Base-by-base conservation (phyloP, 2,113 vertebrate species). In the Eretmochelys imbricata region DNA sequence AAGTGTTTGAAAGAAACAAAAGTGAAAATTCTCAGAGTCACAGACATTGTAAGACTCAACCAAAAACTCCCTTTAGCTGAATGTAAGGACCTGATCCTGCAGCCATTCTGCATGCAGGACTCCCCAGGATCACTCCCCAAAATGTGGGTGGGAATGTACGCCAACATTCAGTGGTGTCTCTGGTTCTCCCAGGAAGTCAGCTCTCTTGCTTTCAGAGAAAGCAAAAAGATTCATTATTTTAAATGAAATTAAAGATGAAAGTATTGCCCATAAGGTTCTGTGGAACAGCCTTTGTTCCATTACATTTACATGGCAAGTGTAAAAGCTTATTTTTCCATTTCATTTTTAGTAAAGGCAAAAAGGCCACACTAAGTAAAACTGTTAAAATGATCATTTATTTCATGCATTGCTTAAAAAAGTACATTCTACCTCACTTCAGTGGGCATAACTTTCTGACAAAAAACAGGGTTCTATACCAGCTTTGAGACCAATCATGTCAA, bases 401-500 rank as follows among this genome's bases (percentile, higher is more conserved):
- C 92, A 78, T 69, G 92, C 13, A 42, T 1, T 31, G 35, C 48
- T n/a, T 69, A n/a, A 20, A 69, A 91, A 97, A 93, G 35, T 57
- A 92, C 93, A 93, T 94, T 93, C 51, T 80, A 87, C 42, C n/a
- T 55, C 81, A 81, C 88, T 72, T 87, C 14, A 75, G 50, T 19
- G 1, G 20, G 48, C 0, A 6, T 19, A 94, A 42, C 89, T 96
- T 46, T 90, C 54, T 42, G 62, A 93, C 65, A 42, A 93, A 94
- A 87, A 69, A 82, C 35, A 69, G 17, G 35, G 65, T 78, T 31
- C 80, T 82, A 82, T 25, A 83, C 80, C 82, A 93, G 42, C 76
- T 93, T 96, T 88, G 49, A 76, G 90, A 90, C 82, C 62, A 88
- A 91, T 84, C 1, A 11, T 69, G 85, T 29, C 88, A 87, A 96